Base-by-base conservation (phyloP, 2,113 vertebrate species). In the Toxostoma redivivum region DNA sequence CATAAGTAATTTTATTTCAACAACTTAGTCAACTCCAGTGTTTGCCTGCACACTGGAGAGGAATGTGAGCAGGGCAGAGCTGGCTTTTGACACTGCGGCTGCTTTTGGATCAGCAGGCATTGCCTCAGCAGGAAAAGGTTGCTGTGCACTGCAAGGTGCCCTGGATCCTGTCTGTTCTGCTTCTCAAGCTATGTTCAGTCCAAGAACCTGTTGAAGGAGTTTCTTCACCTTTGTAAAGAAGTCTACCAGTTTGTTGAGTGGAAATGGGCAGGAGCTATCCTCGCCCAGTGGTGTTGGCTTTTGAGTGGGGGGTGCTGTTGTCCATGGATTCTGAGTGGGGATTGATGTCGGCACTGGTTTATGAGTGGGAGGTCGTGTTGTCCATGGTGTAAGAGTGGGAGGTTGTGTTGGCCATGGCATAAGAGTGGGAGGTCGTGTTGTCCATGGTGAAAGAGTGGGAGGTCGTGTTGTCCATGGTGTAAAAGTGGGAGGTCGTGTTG, bases 111-210 rank as follows among this genome's bases (percentile, higher is more conserved):
- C 23, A 56, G 15, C 54, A 66, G 56, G 22, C 53, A 16, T 35
- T 37, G 42, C 25, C 9, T 35, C 71, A 64, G 28, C 20, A 44
- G 37, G 16, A 65, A 31, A 40, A 0, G 12, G 51, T 12, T 1
- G 5, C 0, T 1, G 22, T 31, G 20, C 22, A 27, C 25, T 42
- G 22, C 53, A 47, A 15, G 0, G 0, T 16, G 4, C 37, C 4
- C 10, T 47, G 51, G 28, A 65, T 53, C 2, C 30, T 27, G 21
- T 3, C 25, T 30, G 10, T 85, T 15, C 45, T 85, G 44, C 11
- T 72, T 30, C 30, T 85, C n/a, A 91, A 70, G 20, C 8, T 58
- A 44, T 58, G 4, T 61, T 47, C 81, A 35, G 13, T 31, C 15
- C 38, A 14, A 86, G 2, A 12, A 31, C 2, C 4, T 67, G 5